These are phyloP conservation scores for Indicator maculatus DNA, from an alignment of 2,113 vertebrate species.

Conservation along the genomic window DNA sequence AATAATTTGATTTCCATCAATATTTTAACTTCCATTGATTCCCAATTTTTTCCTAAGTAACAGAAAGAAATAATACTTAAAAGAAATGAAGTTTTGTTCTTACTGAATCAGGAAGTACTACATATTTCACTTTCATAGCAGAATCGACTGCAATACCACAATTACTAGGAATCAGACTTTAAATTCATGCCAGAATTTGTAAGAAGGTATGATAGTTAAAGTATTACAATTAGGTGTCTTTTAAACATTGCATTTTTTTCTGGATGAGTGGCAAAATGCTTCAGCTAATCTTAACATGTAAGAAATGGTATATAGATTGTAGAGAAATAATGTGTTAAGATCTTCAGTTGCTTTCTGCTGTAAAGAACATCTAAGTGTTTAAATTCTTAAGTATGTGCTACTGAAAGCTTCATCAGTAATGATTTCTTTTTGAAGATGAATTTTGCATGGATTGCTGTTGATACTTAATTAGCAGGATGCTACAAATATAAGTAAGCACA, in stretches of 20 bases:
- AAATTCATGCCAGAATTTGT: not conserved
- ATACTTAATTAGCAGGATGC: not conserved
- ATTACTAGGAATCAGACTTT: not conserved
- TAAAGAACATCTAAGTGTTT: not conserved
- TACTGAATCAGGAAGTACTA: not conserved
- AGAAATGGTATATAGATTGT: not conserved
- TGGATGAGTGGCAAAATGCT: not conserved
- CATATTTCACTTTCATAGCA: not conserved
- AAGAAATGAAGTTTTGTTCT: not conserved
- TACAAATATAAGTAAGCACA: not conserved
- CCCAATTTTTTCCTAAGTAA: not conserved
- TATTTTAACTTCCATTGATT: not conserved
- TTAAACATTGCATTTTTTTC: not conserved
- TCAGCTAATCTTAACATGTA: not conserved
- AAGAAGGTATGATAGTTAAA: not conserved
- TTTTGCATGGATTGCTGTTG: not conserved
- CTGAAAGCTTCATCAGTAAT: not conserved
- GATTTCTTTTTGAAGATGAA: not conserved
- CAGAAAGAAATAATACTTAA: not conserved
- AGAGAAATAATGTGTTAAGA: not conserved
- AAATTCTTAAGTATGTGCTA: not conserved
- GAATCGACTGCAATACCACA: not conserved
- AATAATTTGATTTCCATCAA: constrained; percentile 29
- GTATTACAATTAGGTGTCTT: not conserved
- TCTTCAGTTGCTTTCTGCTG: not conserved